A percentile compares a stretch with the other conserved stretches of the same genome.
These are phyloP conservation scores for Ornithoptera priamus DNA, from an alignment of 2,888 invertebrate species.

Conservation along the genomic window DNA sequence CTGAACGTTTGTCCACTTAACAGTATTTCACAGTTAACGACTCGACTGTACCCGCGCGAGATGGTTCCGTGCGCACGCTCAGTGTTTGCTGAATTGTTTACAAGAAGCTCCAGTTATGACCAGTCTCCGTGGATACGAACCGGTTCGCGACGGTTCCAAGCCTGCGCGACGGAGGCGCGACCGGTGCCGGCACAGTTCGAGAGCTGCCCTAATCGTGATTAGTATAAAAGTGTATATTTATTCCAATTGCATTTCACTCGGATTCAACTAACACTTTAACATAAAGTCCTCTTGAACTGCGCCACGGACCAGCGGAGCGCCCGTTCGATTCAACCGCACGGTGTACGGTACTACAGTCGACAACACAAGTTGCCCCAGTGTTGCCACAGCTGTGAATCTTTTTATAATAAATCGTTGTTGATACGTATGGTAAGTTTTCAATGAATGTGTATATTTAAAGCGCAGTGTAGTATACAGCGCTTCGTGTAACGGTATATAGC, in stretches of 20 bases:
- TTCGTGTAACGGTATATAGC: constrained; percentile 45
- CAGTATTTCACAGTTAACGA: constrained; percentile 1
- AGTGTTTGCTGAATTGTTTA: constrained; percentile 8
- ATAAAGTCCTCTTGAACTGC: neutral
- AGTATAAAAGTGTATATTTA: constrained; percentile 6
- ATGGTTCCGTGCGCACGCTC: constrained; percentile 10
- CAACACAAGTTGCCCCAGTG: constrained; percentile 33
- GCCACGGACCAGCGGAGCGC: neutral
- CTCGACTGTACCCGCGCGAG: neutral
- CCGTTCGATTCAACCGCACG: neutral
- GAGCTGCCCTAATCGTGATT: constrained; percentile 3
- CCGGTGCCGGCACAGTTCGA: neutral
- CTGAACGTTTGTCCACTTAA: constrained; percentile 1
- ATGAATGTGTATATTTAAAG: constrained; percentile 49
- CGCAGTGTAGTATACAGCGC: constrained; percentile 41
- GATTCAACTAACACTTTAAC: constrained; percentile 1
- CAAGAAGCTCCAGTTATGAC: neutral
- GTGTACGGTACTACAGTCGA: constrained; percentile 23
- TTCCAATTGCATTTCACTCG: constrained; percentile 8
- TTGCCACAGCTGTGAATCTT: constrained; percentile 43
- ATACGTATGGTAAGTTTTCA: constrained; percentile 47
- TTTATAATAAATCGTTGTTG: constrained; percentile 43
- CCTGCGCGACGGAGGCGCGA: too few species aligned
- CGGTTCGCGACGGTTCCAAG: too few species aligned
- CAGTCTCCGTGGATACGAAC: too few species aligned